Conservation (phyloP, 2,797 vertebrate species). For the Sebastes wilsoni region DNA sequence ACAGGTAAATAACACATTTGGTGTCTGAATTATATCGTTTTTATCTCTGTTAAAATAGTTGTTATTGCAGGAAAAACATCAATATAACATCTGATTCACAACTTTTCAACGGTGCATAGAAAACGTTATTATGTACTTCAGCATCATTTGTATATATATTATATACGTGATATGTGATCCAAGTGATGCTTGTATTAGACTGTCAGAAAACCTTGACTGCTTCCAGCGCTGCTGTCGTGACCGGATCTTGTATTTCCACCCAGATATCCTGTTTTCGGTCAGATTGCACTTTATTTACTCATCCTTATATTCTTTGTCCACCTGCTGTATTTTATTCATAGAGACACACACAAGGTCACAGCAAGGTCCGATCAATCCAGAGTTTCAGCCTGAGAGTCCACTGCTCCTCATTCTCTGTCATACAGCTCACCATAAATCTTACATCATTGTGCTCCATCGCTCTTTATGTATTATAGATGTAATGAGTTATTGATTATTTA, state of each 20-base stretch:
- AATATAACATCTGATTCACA: too few species aligned
- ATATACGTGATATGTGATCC: too few species aligned
- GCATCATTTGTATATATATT: too few species aligned
- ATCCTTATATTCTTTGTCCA: not conserved
- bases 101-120: too few species aligned
- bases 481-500: conserved; percentile 19
- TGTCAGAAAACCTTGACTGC: not conserved
- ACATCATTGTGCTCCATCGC: not conserved
- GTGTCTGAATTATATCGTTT: not conserved
- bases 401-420: too few species aligned
- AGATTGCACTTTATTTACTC: not conserved
- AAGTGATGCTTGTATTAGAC: too few species aligned
- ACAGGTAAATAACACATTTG: not conserved
- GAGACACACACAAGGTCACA: not conserved
- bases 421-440: not conserved
- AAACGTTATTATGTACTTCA: too few species aligned
- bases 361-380: not conserved
- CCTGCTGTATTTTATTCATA: not conserved
- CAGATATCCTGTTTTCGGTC: not conserved
- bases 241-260: not conserved
- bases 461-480: conserved; percentile 26
- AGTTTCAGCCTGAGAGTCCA: not conserved
- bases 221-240: not conserved
- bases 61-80: not conserved
- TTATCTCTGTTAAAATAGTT: not conserved